phyloP scores from a whole-genome alignment of 2,113 vertebrate species.

The Paedocypris sp. region DNA sequence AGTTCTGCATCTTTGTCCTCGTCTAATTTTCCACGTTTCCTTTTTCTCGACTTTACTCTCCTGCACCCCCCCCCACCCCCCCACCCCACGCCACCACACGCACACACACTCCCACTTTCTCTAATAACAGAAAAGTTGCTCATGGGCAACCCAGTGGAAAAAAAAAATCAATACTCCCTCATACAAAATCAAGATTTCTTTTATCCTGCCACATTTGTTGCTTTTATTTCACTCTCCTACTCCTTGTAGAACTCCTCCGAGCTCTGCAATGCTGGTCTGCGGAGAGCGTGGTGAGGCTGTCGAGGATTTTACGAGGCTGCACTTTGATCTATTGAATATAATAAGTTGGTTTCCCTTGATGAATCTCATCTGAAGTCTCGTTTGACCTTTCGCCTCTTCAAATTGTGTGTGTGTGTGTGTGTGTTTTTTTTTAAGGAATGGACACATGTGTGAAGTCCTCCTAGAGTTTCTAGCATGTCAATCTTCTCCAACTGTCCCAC shows the following conservation, averaged over 20 bases:
- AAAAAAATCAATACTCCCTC: slow-evolving; percentile 68
- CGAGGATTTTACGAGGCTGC: not conserved
- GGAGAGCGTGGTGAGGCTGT: not conserved
- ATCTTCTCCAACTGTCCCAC: not conserved
- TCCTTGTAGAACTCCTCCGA: not conserved
- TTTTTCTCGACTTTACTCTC: too few species aligned
- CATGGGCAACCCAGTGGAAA: slow-evolving; percentile 56
- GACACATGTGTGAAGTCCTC: not conserved
- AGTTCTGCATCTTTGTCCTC: too few species aligned
- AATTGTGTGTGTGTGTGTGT: too few species aligned
- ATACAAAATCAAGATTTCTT: slow-evolving; percentile 70
- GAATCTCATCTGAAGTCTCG: not conserved
- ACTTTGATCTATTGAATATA: slow-evolving; percentile 20
- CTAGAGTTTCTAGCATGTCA: too few species aligned
- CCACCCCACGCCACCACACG: too few species aligned
- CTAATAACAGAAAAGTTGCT: slow-evolving; percentile 61
- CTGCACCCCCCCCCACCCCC: too few species aligned
- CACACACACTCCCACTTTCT: too few species aligned
- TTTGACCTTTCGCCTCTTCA: not conserved
- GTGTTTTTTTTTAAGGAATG: not conserved
- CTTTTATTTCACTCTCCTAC: slow-evolving; percentile 28
- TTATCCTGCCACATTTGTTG: slow-evolving; percentile 53
- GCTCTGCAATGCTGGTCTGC: not conserved
- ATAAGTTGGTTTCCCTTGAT: slow-evolving; percentile 13
- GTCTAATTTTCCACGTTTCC: too few species aligned